Evolutionary conservation across 2,113 vertebrate species (phyloP).

Genomic region (Tursiops truncatus): DNA sequence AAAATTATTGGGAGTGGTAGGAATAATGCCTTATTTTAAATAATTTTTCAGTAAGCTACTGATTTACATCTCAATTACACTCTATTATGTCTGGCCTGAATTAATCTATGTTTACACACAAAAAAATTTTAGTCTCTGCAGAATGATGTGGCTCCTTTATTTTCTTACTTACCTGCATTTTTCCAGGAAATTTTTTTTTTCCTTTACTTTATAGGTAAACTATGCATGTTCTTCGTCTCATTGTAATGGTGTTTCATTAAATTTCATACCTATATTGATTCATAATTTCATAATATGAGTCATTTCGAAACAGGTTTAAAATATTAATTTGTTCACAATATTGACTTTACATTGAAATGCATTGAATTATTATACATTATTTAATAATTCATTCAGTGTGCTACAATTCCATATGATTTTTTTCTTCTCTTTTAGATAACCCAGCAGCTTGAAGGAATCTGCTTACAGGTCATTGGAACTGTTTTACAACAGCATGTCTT

Average conservation of each 20-base stretch:
- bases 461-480: conserved; percentile 98
- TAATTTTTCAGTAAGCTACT: neutral
- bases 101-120: neutral
- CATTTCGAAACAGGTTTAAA: neutral
- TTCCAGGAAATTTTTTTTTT: neutral
- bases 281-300: neutral
- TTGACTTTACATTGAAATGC: neutral
- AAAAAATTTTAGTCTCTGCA: neutral
- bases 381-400: conserved; percentile 34
- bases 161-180: neutral
- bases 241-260: neutral
- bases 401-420: neutral
- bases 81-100: neutral
- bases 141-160: neutral
- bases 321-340: neutral
- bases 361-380: neutral
- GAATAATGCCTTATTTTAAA: neutral
- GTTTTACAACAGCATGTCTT: conserved; percentile 98
- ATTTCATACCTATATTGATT: neutral
- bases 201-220: neutral
- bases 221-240: neutral
- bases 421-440: conserved; percentile 90
- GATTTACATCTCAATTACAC: neutral
- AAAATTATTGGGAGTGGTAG: neutral
- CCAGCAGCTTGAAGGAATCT: conserved; percentile 98